Conservation (phyloP, 2,797 vertebrate species). For the Rachycentron canadum region DNA sequence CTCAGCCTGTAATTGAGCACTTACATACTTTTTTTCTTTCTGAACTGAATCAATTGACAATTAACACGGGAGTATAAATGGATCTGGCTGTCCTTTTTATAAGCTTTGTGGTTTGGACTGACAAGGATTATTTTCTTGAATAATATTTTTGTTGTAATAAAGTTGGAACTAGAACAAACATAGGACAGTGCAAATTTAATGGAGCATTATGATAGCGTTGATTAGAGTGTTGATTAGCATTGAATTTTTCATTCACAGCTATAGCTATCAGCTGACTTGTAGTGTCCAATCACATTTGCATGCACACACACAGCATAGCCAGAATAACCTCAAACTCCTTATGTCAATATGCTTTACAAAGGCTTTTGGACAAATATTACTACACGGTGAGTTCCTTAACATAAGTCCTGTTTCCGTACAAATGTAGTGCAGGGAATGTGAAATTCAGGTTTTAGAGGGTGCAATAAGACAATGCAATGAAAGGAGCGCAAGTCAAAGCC, state of each 20-base stretch:
- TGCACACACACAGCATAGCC: constrained; percentile 1
- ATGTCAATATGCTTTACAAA: background rate
- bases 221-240: too few relatives aligned
- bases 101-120: background rate
- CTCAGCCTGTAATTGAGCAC: constrained; percentile 2
- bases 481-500: background rate
- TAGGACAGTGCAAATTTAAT: background rate
- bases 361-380: too few relatives aligned
- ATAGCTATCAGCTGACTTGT: constrained; percentile 15
- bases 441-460: background rate
- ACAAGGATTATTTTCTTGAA: constrained; percentile 7
- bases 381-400: background rate
- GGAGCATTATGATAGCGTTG: background rate
- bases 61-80: background rate
- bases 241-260: constrained; percentile 27
- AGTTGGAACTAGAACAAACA: background rate
- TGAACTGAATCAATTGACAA: constrained; percentile 11
- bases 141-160: background rate
- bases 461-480: background rate
- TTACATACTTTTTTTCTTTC: background rate
- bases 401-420: background rate
- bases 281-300: constrained; percentile 22
- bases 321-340: background rate
- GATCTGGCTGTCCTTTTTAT: constrained; percentile 10
- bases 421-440: background rate